phyloP scores from a whole-genome alignment of 2,888 invertebrate species.

The Camptogramma bilineatum region DNA sequence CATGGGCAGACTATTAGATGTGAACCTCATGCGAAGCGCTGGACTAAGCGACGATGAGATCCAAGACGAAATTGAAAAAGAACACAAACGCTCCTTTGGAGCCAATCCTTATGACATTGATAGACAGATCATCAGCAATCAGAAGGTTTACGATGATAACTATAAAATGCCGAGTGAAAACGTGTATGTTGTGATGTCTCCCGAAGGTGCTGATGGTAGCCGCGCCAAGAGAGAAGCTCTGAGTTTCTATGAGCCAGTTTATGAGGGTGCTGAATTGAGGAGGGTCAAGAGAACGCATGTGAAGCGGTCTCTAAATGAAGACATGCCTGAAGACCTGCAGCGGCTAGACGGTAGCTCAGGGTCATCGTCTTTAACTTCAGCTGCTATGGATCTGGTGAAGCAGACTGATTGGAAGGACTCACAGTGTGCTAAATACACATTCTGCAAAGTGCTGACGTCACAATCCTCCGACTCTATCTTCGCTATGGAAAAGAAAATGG shows the following conservation, averaged over 20 bases:
- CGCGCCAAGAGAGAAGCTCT: constrained; percentile 70
- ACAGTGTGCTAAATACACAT: constrained; percentile 91
- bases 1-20: constrained; percentile 89
- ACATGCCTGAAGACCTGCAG: constrained; percentile 77
- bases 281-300: constrained; percentile 64
- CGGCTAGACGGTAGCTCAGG: constrained; percentile 61
- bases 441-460: constrained; percentile 90
- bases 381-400: constrained; percentile 77
- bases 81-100: constrained; percentile 84
- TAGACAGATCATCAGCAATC: constrained; percentile 72
- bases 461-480: constrained; percentile 89
- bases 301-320: constrained; percentile 68
- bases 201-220: constrained; percentile 62
- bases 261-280: constrained; percentile 54
- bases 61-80: constrained; percentile 77
- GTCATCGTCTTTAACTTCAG: constrained; percentile 67
- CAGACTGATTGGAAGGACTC: constrained; percentile 90
- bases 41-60: constrained; percentile 71
- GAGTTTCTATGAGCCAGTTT: constrained; percentile 59
- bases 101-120: constrained; percentile 72
- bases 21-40: constrained; percentile 86
- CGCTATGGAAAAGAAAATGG: constrained; percentile 93
- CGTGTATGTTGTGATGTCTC: constrained; percentile 82
- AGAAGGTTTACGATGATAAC: constrained; percentile 78
- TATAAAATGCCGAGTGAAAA: constrained; percentile 84